Percentiles rank a stretch among this genome's conserved stretches.
phyloP scores from a whole-genome alignment of 2,113 vertebrate genomes.

The Gracilinanus agilis region DNA sequence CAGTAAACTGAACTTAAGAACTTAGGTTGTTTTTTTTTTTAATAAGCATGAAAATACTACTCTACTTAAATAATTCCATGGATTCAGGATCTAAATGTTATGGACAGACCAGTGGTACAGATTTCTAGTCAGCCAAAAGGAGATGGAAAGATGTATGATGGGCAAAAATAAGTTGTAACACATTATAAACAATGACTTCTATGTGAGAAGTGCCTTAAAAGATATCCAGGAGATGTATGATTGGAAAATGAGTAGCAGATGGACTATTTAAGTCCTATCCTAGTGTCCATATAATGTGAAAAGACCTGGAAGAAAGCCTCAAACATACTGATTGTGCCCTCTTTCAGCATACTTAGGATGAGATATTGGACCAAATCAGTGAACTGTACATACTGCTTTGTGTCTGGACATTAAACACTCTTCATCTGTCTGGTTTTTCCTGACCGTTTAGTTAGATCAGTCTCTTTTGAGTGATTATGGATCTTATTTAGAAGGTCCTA shows the following conservation, averaged over 20 bases:
- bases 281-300: not conserved
- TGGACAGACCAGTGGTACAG: not conserved
- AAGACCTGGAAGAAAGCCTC: not conserved
- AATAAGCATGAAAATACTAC: not conserved
- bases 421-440: not conserved
- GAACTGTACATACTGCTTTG: not conserved
- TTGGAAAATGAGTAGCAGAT: not conserved
- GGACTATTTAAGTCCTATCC: not conserved
- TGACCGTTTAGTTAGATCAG: not conserved
- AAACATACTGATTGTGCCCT: not conserved
- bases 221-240: not conserved
- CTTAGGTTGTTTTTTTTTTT: not conserved
- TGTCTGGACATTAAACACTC: not conserved
- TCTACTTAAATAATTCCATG: not conserved
- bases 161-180: not conserved
- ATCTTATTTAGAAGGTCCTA: not conserved
- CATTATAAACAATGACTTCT: not conserved
- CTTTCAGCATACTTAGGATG: not conserved
- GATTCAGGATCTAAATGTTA: not conserved
- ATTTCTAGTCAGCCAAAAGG: not conserved
- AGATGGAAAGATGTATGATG: not conserved
- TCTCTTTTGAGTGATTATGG: not conserved
- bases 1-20: not conserved
- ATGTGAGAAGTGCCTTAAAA: not conserved
- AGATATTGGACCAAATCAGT: not conserved